Evolutionary conservation across 2,888 invertebrate species (phyloP).

Genomic region (Drymonia ruficornis): DNA sequence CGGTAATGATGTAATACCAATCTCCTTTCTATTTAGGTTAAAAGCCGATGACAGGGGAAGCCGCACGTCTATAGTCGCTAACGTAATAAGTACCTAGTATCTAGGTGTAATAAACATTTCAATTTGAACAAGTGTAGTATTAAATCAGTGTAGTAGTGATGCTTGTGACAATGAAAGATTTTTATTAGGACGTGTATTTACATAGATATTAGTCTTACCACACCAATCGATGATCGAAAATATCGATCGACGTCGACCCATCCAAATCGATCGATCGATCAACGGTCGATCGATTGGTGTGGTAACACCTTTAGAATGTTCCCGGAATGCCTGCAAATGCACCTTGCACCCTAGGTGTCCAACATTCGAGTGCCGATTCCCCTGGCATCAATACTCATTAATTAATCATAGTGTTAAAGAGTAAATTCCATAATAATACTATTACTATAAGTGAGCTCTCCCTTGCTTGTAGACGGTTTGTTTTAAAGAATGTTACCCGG

Average conservation of each 20-base stretch:
- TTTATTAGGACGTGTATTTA: not conserved
- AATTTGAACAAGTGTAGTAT: slow-evolving; percentile 1
- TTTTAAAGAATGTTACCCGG: slow-evolving; percentile 79
- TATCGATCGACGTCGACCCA: too few relatives aligned
- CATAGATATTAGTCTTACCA: not conserved
- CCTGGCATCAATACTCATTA: slow-evolving; percentile 67
- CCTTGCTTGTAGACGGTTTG: slow-evolving; percentile 81
- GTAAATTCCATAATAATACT: slow-evolving; percentile 81
- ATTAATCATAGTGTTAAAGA: slow-evolving; percentile 78
- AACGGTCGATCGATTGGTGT: too few relatives aligned
- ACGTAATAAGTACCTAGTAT: slow-evolving; percentile 27
- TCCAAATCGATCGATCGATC: too few relatives aligned
- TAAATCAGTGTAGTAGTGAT: not conserved
- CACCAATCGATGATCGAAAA: too few relatives aligned
- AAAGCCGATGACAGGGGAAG: slow-evolving; percentile 57
- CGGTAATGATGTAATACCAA: slow-evolving; percentile 70
- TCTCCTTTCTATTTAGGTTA: slow-evolving; percentile 76
- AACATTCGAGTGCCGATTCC: slow-evolving; percentile 52
- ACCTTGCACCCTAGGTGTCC: not conserved
- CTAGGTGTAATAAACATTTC: slow-evolving; percentile 13
- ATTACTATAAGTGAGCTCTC: slow-evolving; percentile 77
- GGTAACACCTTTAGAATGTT: too few relatives aligned
- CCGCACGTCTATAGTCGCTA: slow-evolving; percentile 37
- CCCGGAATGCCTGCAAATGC: not conserved
- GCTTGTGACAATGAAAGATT: not conserved